Percentiles rank a stretch among this genome's conserved stretches.
Evolutionary conservation across 2,888 invertebrate genomes (phyloP).

Genomic region (Coelopa pilipes): DNA sequence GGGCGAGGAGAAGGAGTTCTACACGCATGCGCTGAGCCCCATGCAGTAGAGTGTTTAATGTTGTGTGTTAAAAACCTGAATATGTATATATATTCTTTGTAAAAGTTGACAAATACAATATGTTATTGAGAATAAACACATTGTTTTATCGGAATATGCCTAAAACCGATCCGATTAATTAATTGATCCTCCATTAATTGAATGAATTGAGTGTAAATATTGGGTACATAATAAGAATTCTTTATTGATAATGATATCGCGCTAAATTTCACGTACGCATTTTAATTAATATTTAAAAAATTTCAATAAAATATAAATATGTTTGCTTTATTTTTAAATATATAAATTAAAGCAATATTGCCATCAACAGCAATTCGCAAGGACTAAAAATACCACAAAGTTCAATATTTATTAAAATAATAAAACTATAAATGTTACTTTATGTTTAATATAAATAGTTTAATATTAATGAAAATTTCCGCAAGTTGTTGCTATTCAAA

Average conservation of each 20-base stretch:
- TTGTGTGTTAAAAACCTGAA: neutral
- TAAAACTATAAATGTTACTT: neutral
- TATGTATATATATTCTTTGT: neutral
- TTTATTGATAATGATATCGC: constrained; percentile 51
- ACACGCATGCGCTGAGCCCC: constrained; percentile 60
- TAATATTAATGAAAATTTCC: neutral
- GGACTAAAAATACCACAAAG: constrained; percentile 37
- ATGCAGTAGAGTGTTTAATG: constrained; percentile 49
- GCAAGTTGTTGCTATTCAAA: no score
- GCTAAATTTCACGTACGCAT: constrained; percentile 50
- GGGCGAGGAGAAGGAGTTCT: constrained; percentile 53
- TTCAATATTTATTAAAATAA: constrained; percentile 21
- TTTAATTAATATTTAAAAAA: constrained; percentile 22
- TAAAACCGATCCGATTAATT: neutral
- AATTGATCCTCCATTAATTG: constrained; percentile 32
- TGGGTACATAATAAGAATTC: constrained; percentile 49
- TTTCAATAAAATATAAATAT: constrained; percentile 24
- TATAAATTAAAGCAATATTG: constrained; percentile 26
- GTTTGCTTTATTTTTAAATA: constrained; percentile 20
- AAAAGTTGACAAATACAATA: neutral
- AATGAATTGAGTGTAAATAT: constrained; percentile 37
- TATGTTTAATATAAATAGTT: constrained; percentile 5
- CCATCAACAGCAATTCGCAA: constrained; percentile 22
- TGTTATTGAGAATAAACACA: neutral
- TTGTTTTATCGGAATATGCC: no score